Evolutionary conservation across 2,888 invertebrate species (phyloP).

Genomic region (Mesopsocus fuscifrons): DNA sequence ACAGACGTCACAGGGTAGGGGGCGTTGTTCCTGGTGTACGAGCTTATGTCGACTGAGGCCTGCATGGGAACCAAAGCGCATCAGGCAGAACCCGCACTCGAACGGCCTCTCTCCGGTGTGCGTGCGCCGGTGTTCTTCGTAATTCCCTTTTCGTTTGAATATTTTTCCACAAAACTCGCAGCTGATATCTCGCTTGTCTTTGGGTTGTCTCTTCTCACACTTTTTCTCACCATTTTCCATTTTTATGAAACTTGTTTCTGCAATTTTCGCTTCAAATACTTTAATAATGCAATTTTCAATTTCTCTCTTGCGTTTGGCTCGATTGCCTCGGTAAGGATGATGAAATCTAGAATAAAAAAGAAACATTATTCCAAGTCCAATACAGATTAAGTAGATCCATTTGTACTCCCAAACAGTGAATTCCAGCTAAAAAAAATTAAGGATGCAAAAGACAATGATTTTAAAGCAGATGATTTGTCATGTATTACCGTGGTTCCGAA

Average conservation of each 20-base stretch:
- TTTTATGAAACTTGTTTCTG: neutral
- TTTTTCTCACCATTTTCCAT: no score
- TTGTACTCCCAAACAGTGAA: no score
- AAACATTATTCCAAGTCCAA: no score
- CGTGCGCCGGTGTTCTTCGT: conserved; percentile 11
- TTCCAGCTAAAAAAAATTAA: no score
- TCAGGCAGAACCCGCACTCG: conserved; percentile 14
- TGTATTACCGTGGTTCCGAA: no score
- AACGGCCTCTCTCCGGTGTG: conserved; percentile 14
- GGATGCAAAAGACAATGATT: no score
- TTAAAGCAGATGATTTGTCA: no score
- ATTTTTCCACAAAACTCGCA: conserved; percentile 9
- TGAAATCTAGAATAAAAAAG: conserved; percentile 1
- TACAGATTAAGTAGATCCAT: no score
- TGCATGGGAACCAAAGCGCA: conserved; percentile 12
- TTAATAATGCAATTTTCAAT: neutral
- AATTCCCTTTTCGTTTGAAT: conserved; percentile 4
- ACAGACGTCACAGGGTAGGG: neutral
- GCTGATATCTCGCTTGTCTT: neutral
- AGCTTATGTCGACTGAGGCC: conserved; percentile 6
- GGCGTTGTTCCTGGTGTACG: neutral
- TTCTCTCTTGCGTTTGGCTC: neutral
- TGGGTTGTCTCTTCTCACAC: neutral
- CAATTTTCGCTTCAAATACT: neutral
- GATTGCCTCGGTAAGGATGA: neutral